Percentiles rank a stretch among this genome's conserved stretches.
These are phyloP conservation scores for Diarsia brunnea DNA, from an alignment of 2,888 invertebrate species.

Conservation along the genomic window DNA sequence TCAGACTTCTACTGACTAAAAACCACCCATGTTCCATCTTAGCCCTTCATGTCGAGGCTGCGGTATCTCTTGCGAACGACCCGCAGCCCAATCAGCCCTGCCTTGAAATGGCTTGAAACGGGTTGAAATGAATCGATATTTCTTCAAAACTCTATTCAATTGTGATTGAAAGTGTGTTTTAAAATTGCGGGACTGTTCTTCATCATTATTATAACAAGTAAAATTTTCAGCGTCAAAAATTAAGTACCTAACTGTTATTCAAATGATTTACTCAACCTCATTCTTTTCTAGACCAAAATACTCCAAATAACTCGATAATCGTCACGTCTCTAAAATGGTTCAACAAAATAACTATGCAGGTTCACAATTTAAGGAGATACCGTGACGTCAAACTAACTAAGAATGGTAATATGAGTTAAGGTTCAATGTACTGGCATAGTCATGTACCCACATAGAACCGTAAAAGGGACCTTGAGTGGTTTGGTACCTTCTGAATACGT, in stretches of 20 bases:
- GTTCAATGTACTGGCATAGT: constrained; percentile 43
- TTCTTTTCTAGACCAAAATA: background rate
- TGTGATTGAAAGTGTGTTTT: background rate
- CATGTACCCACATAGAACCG: constrained; percentile 28
- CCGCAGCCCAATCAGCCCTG: background rate
- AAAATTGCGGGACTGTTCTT: background rate
- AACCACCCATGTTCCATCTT: too few relatives aligned
- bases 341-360: constrained; percentile 16
- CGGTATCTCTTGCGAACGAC: too few relatives aligned
- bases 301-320: background rate
- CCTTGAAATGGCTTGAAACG: background rate
- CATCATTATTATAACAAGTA: background rate
- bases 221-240: too few relatives aligned
- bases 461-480: constrained; percentile 16
- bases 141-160: background rate
- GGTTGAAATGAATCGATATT: background rate
- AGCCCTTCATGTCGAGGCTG: too few relatives aligned
- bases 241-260: fast-evolving
- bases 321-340: constrained; percentile 27
- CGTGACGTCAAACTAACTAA: constrained; percentile 54
- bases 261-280: background rate
- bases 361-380: constrained; percentile 28
- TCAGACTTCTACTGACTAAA: too few relatives aligned
- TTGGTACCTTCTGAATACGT: constrained; percentile 25
- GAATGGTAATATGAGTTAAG: constrained; percentile 26